phyloP scores from a whole-genome alignment of 2,888 invertebrate species.

The Tetragonula carbonaria region DNA sequence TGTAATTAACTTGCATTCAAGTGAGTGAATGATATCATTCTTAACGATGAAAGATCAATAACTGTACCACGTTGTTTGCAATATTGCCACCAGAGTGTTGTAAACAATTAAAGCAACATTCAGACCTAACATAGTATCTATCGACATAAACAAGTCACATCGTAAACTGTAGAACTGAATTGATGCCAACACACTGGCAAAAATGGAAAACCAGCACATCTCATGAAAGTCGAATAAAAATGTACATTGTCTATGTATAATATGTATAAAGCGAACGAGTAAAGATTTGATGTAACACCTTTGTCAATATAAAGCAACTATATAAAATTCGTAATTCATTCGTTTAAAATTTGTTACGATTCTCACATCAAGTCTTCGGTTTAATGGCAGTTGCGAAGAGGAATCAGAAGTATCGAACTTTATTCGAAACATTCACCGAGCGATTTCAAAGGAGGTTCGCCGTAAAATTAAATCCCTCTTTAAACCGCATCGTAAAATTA shows the following conservation, averaged over 20 bases:
- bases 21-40: not conserved
- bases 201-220: slow-evolving; percentile 41
- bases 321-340: not conserved
- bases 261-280: slow-evolving; percentile 43
- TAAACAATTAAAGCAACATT: slow-evolving; percentile 67
- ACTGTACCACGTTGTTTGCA: slow-evolving; percentile 43
- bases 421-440: not conserved
- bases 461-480: slow-evolving; percentile 30
- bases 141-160: slow-evolving; percentile 47
- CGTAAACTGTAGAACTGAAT: slow-evolving; percentile 34
- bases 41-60: slow-evolving; percentile 30
- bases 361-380: slow-evolving; percentile 33
- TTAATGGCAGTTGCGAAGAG: not conserved
- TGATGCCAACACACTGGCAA: slow-evolving; percentile 36
- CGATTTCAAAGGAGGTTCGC: not conserved
- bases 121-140: slow-evolving; percentile 56
- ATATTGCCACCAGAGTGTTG: slow-evolving; percentile 36
- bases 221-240: slow-evolving; percentile 45
- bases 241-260: slow-evolving; percentile 35
- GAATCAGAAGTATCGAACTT: not conserved
- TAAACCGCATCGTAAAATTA: slow-evolving; percentile 27
- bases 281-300: slow-evolving; percentile 38
- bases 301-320: not conserved
- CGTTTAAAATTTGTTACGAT: not conserved
- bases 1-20: not conserved